A percentile compares a stretch with the other conserved stretches of the same genome.
These are phyloP conservation scores for Drosophila buzzatii DNA, from an alignment of 2,888 invertebrate genomes.

Conservation along the genomic window DNA sequence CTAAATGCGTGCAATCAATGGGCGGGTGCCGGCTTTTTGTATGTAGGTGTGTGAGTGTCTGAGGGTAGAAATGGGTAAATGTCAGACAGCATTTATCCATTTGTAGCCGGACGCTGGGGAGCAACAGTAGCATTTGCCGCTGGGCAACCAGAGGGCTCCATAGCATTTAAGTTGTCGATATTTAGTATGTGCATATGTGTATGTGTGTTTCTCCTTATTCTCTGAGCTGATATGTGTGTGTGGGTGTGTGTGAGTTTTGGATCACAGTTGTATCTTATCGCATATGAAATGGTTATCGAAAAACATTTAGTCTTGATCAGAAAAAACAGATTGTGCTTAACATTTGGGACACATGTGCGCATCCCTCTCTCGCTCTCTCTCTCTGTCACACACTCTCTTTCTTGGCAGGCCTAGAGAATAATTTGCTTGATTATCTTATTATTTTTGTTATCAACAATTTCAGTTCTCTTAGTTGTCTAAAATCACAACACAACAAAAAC, in stretches of 20 bases:
- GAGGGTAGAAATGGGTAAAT: constrained; percentile 49
- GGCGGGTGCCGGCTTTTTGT: constrained; percentile 40
- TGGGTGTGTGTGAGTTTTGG: constrained; percentile 36
- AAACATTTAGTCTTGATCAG: constrained; percentile 24
- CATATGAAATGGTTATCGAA: constrained; percentile 43
- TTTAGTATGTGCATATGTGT: constrained; percentile 34
- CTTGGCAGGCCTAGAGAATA: constrained; percentile 32
- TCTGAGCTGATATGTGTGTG: background rate
- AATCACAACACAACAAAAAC: constrained; percentile 5
- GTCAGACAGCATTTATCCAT: constrained; percentile 81
- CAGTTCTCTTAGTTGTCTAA: constrained; percentile 20
- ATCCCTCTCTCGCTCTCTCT: background rate
- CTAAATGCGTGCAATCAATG: constrained; percentile 75
- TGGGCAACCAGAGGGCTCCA: constrained; percentile 37
- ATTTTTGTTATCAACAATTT: background rate
- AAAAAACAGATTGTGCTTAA: constrained; percentile 1
- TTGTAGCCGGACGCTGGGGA: constrained; percentile 71
- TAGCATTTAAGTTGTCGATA: constrained; percentile 57
- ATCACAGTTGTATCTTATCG: constrained; percentile 63
- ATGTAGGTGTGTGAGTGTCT: constrained; percentile 11
- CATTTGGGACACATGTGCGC: constrained; percentile 13
- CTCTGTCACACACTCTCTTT: no score
- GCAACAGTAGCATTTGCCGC: constrained; percentile 39
- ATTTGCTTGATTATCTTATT: constrained; percentile 8
- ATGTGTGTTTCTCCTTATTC: background rate